Base-by-base conservation (phyloP, 2,797 vertebrate species). In the Xerus rutilus region DNA sequence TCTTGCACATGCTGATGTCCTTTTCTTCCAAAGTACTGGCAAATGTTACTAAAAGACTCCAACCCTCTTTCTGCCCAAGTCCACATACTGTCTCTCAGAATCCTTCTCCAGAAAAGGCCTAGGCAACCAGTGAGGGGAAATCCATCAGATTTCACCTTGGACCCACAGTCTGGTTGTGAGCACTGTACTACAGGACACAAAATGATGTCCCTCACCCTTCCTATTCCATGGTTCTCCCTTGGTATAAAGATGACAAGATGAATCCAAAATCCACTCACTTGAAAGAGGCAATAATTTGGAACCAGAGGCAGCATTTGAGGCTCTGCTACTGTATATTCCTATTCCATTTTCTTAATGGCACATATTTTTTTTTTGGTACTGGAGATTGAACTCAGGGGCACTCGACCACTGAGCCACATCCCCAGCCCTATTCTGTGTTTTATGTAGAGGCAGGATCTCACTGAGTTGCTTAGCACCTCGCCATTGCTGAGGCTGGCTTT, bases 111-210 rank as follows among this genome's bases (percentile, higher is more conserved):
- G 67, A 94, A 70, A 78, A 35, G 67, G 11, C 28, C 54, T 65
- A 28, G 49, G 43, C 15, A 85, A 43, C 43, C 72, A 52, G 21
- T 73, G 54, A 35, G 20, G 20, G 30, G 77, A 85, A 92, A 72
- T 9, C 49, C 62, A 69, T 90, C 76, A 87, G 17, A 65, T 89
- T 43, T 72, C 76, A 28, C 57, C n/a, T 18, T 17, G 67, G 64
- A 89, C 7, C 35, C 15, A 81, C 91, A 83, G 30, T 30, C 65
- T 90, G 21, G 89, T 89, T 43, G 3, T 91, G 86, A 95, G 18
- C 23, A 7, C 9, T 70, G 28, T 69, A 8, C 23, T 77, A 2
- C 17, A 7, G 52, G 13, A 64, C 54, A 64, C 72, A 89, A 91
- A 89, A 87, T 85, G 67, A 18, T 85, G n/a, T 62, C n/a, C 8